Base-by-base conservation (phyloP, 1,140 invertebrate species). In the Solen grandis region DNA sequence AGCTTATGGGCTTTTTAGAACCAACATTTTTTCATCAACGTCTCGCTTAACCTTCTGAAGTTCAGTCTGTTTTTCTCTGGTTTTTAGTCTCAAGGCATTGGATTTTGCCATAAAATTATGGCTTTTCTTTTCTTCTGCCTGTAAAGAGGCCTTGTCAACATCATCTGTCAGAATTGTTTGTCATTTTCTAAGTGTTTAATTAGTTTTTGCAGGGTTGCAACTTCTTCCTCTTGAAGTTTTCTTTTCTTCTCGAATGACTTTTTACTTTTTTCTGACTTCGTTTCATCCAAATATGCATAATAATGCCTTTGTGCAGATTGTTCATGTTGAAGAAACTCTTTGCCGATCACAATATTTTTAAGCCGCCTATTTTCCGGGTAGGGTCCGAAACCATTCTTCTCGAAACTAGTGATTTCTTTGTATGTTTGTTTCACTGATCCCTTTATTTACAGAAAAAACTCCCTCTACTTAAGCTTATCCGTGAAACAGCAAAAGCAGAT, bases 191-290 rank as follows among this genome's bases (percentile, higher is more conserved):
- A 46, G 19, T 8, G 8, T 46, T 46, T 46, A 8, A 46, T 19
- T 46, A 10, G 8, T 19, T 46, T 46, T 19, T 19, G 8, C 41
- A 41, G 31, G 35, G 65, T 8, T 36, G 35, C 62, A 36, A 65
- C 62, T 65, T 65, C 62, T 8, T 65, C 62, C n/a, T 65, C 62
- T 65, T 65, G 31, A 4, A 65, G 8, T 65, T 65, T 65, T 36
- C 62, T 65, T 65, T 65, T 65, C 27, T 36, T 38, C 4, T 3
- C 13, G 5, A 10, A 8, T 10, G 8, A 8, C 19, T 46, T 8
- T 46, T 19, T 46, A 10, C 22, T n/a, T 2, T 65, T 36, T 65
- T 65, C 62, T 14, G 22, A 8, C 10, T 65, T 65, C n/a, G 35
- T 35, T 8, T 5, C 2, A 22, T 65, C 62, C 3, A 65, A 16